Evolutionary conservation across 1,140 invertebrate species (phyloP).

Genomic region (Cherax destructor): DNA sequence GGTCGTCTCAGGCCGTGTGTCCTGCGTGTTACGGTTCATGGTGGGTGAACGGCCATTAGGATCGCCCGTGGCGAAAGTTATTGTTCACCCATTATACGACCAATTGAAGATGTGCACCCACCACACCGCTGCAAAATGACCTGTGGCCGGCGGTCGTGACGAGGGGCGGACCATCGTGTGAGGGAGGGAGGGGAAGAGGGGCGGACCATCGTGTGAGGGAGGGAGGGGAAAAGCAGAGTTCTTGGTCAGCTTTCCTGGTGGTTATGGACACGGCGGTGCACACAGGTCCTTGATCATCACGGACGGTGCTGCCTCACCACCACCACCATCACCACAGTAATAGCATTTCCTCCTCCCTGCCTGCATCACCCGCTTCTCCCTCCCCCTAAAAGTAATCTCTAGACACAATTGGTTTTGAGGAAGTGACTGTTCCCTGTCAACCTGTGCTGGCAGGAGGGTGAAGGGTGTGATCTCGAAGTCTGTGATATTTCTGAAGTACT

Average conservation of each 20-base stretch:
- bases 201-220: not conserved
- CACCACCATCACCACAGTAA: not conserved
- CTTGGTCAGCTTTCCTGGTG: not conserved
- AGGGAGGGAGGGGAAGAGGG: constrained; percentile 17
- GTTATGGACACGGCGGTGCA: not conserved
- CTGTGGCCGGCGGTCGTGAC: constrained; percentile 9
- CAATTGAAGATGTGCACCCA: constrained; percentile 54
- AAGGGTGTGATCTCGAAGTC: too few relatives aligned
- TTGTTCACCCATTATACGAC: constrained; percentile 59
- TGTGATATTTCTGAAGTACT: too few relatives aligned
- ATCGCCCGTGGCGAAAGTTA: constrained; percentile 38
- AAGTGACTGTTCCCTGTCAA: not conserved
- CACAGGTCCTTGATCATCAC: not conserved
- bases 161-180: not conserved
- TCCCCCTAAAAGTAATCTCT: constrained; percentile 18
- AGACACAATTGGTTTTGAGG: constrained; percentile 17
- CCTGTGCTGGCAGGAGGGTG: not conserved
- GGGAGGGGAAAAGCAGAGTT: not conserved
- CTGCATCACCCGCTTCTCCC: not conserved
- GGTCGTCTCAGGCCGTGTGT: not conserved
- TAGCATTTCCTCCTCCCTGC: not conserved
- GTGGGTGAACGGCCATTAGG: not conserved
- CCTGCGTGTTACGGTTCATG: not conserved
- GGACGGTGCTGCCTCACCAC: not conserved
- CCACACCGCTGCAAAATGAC: constrained; percentile 46